A percentile compares a stretch with the other conserved stretches of the same genome.
Conservation (phyloP, 2,113 vertebrate genomes). For the Apteryx mantelli region DNA sequence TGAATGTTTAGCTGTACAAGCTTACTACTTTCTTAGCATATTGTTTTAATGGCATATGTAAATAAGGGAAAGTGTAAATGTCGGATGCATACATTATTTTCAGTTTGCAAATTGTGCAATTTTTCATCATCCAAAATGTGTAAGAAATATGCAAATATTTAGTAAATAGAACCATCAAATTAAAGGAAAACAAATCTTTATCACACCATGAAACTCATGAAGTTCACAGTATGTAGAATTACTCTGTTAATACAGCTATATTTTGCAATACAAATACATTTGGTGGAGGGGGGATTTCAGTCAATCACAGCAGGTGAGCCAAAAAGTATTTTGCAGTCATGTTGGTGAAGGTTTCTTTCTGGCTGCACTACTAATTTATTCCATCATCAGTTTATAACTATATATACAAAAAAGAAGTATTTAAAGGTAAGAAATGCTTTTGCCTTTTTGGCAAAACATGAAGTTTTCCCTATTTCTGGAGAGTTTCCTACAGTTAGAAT, state of each 20-base stretch:
- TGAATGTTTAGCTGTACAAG: background rate
- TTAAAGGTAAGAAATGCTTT: background rate
- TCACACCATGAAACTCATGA: slow-evolving; percentile 21
- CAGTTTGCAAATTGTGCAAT: background rate
- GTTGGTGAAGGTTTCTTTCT: background rate
- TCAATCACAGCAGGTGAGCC: slow-evolving; percentile 9
- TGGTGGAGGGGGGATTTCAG: background rate
- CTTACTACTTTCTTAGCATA: background rate
- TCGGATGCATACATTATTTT: slow-evolving; percentile 38
- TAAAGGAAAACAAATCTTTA: slow-evolving; percentile 64
- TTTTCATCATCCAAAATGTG: slow-evolving; percentile 26
- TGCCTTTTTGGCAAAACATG: background rate
- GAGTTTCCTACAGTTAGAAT: background rate
- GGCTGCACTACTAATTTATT: background rate
- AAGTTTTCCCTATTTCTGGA: background rate
- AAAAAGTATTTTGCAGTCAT: background rate
- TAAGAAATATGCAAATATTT: slow-evolving; percentile 68
- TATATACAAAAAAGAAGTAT: background rate
- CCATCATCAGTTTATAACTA: background rate
- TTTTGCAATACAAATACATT: background rate
- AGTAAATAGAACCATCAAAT: slow-evolving; percentile 62
- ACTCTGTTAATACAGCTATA: slow-evolving; percentile 20
- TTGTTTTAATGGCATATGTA: background rate
- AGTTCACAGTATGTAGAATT: slow-evolving; percentile 32
- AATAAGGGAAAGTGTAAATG: background rate